Conservation (phyloP, 2,113 vertebrate genomes). For the Gymnorhina tibicen region DNA sequence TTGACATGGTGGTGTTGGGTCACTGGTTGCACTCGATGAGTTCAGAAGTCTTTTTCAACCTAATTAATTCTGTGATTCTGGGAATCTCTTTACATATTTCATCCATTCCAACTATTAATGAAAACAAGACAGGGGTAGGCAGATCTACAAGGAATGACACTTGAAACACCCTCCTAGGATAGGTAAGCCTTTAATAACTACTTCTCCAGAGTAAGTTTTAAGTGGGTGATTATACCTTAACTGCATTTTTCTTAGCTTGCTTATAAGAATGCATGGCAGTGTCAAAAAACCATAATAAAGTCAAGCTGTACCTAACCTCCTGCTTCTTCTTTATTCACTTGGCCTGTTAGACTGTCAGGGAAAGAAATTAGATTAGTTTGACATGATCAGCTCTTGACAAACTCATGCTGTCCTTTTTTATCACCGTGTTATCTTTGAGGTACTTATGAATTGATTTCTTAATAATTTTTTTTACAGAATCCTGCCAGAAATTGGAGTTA, state of each 20-base stretch:
- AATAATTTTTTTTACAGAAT: background rate
- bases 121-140: background rate
- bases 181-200: background rate
- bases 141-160: background rate
- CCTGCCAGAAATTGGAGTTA: background rate
- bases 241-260: background rate
- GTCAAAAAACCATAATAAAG: background rate
- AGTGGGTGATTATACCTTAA: background rate
- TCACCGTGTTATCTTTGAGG: conserved; percentile 26
- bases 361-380: conserved; percentile 24
- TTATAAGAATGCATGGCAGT: background rate
- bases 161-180: background rate
- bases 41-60: background rate
- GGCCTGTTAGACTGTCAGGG: background rate
- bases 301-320: background rate
- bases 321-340: background rate
- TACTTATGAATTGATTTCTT: background rate
- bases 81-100: background rate
- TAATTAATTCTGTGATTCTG: background rate
- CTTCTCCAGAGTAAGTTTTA: background rate
- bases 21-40: fast-evolving
- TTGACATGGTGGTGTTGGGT: background rate
- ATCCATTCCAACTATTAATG: background rate
- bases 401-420: conserved; percentile 12
- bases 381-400: conserved; percentile 31